A percentile compares a stretch with the other conserved stretches of the same genome.
Conservation (phyloP, 2,113 vertebrate species). For the Neotragus pygmaeus region DNA sequence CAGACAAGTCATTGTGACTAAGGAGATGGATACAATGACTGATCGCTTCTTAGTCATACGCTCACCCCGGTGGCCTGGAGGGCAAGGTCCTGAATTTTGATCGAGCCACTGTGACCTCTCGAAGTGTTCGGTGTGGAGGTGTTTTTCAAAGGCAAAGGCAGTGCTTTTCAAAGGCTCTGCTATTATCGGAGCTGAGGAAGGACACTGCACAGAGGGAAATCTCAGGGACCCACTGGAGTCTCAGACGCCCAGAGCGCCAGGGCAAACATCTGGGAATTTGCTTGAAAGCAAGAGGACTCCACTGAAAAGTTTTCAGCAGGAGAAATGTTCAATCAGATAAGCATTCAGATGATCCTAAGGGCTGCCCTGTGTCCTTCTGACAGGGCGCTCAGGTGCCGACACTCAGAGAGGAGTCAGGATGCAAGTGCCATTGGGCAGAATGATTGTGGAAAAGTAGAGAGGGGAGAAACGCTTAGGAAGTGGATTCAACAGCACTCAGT, state of each 20-base stretch:
- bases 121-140: not conserved
- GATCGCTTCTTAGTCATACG: not conserved
- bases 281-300: not conserved
- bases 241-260: not conserved
- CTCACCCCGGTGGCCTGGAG: not conserved
- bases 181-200: not conserved
- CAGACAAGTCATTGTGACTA: not conserved
- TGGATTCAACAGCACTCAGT: not conserved
- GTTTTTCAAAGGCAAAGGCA: not conserved
- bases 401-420: not conserved
- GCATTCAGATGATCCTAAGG: not conserved
- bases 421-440: not conserved
- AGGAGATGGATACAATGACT: not conserved
- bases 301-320: not conserved
- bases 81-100: not conserved
- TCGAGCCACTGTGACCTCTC: not conserved
- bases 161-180: too few relatives aligned
- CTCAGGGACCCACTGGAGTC: not conserved
- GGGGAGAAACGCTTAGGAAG: not conserved
- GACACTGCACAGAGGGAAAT: not conserved
- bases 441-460: not conserved
- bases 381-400: too few relatives aligned
- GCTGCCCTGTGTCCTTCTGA: not conserved
- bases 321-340: not conserved
- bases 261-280: not conserved